phyloP scores from a whole-genome alignment of 2,888 invertebrate species.

The Platycnemis pennipes region DNA sequence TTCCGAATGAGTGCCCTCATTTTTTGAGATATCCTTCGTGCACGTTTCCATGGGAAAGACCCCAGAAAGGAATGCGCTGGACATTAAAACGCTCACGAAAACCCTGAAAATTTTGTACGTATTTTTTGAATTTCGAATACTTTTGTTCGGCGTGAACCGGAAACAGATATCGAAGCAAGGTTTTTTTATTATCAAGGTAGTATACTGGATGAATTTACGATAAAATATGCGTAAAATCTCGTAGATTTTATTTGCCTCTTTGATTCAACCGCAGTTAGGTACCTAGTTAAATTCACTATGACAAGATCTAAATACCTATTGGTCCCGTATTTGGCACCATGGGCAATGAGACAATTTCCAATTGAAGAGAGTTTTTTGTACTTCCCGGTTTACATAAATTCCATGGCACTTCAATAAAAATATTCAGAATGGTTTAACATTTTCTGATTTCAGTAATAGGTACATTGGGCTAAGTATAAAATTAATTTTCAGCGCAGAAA shows the following conservation, averaged over 20 bases:
- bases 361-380: too few species aligned
- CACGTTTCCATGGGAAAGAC: neutral
- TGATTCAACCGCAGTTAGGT: too few species aligned
- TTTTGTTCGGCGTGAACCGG: slow-evolving; percentile 31
- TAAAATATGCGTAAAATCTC: slow-evolving; percentile 15
- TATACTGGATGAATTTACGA: neutral
- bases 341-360: too few species aligned
- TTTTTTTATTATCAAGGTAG: neutral
- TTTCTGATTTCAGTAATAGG: too few species aligned
- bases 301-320: too few species aligned
- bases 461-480: too few species aligned
- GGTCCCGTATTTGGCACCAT: too few species aligned
- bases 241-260: neutral
- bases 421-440: too few species aligned
- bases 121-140: neutral
- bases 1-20: neutral
- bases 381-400: too few species aligned
- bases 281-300: too few species aligned
- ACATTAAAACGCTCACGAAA: neutral
- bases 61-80: neutral
- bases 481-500: too few species aligned
- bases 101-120: neutral
- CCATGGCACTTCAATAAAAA: too few species aligned
- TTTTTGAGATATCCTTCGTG: neutral
- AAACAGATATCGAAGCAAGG: slow-evolving; percentile 9